Conservation (phyloP, 2,797 vertebrate species). For the Ficedula albicollis region DNA sequence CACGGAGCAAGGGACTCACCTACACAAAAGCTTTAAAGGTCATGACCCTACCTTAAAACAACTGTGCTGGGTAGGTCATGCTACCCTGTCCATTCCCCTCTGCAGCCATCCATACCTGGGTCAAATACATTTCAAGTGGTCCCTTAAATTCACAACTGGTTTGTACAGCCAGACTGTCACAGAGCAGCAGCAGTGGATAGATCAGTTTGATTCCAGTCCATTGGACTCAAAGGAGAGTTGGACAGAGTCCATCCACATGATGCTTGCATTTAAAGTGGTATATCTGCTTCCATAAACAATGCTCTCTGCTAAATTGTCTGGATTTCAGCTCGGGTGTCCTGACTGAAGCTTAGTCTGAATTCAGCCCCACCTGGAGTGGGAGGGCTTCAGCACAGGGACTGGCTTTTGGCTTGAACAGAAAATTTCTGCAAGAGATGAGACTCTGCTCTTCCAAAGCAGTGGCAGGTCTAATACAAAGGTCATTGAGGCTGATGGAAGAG, state of each 20-base stretch:
- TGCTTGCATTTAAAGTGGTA: background rate
- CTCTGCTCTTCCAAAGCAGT: background rate
- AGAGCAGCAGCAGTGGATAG: background rate
- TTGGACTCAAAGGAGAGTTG: background rate
- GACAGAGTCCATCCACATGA: constrained; percentile 6
- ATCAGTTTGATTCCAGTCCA: background rate
- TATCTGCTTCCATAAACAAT: constrained; percentile 2
- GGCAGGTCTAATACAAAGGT: background rate
- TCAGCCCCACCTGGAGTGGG: background rate
- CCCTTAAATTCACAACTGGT: background rate
- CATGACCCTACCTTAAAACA: background rate
- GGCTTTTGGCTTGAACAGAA: background rate
- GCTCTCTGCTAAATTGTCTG: background rate
- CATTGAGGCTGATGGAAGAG: background rate
- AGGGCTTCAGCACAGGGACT: background rate
- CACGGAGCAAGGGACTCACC: background rate
- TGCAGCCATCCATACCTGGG: background rate
- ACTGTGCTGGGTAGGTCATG: background rate
- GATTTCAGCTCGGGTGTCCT: constrained; percentile 20
- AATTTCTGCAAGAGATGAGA: background rate
- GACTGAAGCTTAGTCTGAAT: background rate
- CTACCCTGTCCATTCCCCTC: background rate
- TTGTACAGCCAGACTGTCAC: background rate
- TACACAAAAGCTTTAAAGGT: background rate
- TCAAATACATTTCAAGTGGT: background rate